Percentiles rank a stretch among this genome's conserved stretches.
These are phyloP conservation scores for Drosophila crucigera DNA, from an alignment of 2,888 invertebrate species.

Conservation along the genomic window DNA sequence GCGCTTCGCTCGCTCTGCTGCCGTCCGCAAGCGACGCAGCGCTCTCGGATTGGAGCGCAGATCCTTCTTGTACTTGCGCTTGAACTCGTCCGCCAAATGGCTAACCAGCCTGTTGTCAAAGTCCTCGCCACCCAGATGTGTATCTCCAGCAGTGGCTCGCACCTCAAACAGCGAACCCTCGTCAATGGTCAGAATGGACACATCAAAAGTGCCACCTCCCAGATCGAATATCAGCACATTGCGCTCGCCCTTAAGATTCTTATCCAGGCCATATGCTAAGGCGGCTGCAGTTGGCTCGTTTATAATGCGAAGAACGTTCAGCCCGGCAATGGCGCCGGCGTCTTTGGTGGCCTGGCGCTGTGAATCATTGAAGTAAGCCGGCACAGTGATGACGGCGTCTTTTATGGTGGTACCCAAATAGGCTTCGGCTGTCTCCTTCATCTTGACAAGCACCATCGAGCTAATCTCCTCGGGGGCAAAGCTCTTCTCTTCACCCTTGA, in stretches of 20 bases:
- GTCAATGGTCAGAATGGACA: slow-evolving; percentile 97
- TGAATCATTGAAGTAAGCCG: slow-evolving; percentile 96
- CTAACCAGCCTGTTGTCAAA: slow-evolving; percentile 95
- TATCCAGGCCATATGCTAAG: slow-evolving; percentile 95
- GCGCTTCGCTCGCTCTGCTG: slow-evolving; percentile 92
- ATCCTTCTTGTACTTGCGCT: slow-evolving; percentile 91
- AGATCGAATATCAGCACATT: slow-evolving; percentile 90
- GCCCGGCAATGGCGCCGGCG: slow-evolving; percentile 95
- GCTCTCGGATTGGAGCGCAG: slow-evolving; percentile 88
- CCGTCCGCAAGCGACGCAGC: slow-evolving; percentile 89
- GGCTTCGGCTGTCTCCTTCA: slow-evolving; percentile 96
- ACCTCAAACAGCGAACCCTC: slow-evolving; percentile 96
- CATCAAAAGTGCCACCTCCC: slow-evolving; percentile 96
- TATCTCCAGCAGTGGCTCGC: slow-evolving; percentile 97
- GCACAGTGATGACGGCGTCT: slow-evolving; percentile 96
- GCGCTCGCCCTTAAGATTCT: slow-evolving; percentile 92
- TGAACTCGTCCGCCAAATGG: slow-evolving; percentile 94
- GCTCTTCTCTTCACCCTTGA: slow-evolving; percentile 94
- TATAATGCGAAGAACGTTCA: slow-evolving; percentile 96
- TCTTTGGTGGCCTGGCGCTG: slow-evolving; percentile 97
- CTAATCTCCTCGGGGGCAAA: slow-evolving; percentile 97
- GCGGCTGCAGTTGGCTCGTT: slow-evolving; percentile 97
- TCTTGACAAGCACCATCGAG: slow-evolving; percentile 96
- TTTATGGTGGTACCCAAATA: slow-evolving; percentile 93
- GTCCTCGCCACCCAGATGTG: slow-evolving; percentile 95